Evolutionary conservation across 1,140 invertebrate species (phyloP).

Genomic region (Tetramorium alpestre): DNA sequence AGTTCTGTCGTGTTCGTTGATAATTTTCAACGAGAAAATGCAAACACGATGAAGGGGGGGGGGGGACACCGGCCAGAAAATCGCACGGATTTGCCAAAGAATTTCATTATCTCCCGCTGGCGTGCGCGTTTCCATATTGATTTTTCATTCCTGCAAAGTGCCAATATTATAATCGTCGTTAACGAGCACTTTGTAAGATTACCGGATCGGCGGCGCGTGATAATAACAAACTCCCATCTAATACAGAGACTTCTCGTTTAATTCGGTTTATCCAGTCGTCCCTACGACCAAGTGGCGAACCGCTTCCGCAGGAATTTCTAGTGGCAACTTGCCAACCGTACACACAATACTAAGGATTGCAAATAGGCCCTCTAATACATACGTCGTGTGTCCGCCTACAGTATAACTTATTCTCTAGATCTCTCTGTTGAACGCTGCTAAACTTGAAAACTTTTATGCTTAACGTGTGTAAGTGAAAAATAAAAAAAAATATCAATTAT

Average conservation of each 20-base stretch:
- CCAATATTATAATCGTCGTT: conserved; percentile 39
- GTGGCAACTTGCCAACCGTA: conserved; percentile 48
- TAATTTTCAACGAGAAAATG: conserved; percentile 28
- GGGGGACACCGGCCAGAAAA: not conserved
- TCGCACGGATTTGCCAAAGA: conserved; percentile 19
- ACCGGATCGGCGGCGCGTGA: conserved; percentile 8
- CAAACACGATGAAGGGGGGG: not conserved
- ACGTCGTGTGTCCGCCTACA: not conserved
- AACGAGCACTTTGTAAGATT: conserved; percentile 54
- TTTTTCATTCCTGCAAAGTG: not conserved
- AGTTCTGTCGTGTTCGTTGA: not conserved
- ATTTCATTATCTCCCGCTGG: conserved; percentile 46
- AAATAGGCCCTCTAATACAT: conserved; percentile 32
- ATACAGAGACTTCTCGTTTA: conserved; percentile 43
- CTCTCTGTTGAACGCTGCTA: not conserved
- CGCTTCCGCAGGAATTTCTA: conserved; percentile 56
- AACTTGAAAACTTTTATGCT: not conserved
- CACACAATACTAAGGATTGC: conserved; percentile 30
- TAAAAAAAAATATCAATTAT: not conserved
- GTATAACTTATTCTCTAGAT: conserved; percentile 13
- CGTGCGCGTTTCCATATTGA: not conserved
- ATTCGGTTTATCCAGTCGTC: conserved; percentile 55
- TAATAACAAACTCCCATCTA: conserved; percentile 53
- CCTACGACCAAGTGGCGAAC: conserved; percentile 47
- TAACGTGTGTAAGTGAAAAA: not conserved